Base-by-base conservation (phyloP, 1,140 invertebrate species). In the Eubasilissa regina region DNA sequence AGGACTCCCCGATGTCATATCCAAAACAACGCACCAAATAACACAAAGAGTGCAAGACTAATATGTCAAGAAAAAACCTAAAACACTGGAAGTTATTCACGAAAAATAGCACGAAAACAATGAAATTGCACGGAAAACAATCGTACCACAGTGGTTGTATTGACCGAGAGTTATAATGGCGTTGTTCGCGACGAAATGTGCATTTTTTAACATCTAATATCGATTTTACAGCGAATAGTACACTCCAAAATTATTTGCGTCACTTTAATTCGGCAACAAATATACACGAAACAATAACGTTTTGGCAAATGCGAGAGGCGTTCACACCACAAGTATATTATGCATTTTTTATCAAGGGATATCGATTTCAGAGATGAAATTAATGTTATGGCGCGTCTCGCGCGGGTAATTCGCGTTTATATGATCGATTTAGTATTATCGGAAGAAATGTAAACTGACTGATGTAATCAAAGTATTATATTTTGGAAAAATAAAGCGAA, bases 181-280 rank as follows among this genome's bases (percentile, higher is more conserved):
- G 66, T 21, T 70, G 43, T 64, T 35, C 60, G 15, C 66, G n/a
- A 44, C 66, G 66, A 70, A 70, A 70, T 47, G 21, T 70, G 45
- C 66, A 70, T 70, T 70, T 70, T 70, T 70, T 25, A 70, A 70
- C 66, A 48, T 70, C 66, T n/a, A 70, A 70, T 21, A 70, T 48
- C 15, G n/a, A 48, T 47, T 70, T 47, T 15, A 70, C 25, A 35
- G 9, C 7, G 35, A 64, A 35, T 35, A 64, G 19, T 43, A 51
- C 19, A 10, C 21, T 7, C 60, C 19, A n/a, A 25, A 64, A n/a
- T 43, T 43, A 35, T 64, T 64, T 12, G 8, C 13, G n/a, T 64
- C 19, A 43, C 13, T n/a, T 64, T 58, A n/a, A 62, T 62, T 62
- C 10, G 10, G 11, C 0, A 62, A 25, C 15, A 62, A 62, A 12